These are phyloP conservation scores for Acleris literana DNA, from an alignment of 2,888 invertebrate species.

Conservation along the genomic window DNA sequence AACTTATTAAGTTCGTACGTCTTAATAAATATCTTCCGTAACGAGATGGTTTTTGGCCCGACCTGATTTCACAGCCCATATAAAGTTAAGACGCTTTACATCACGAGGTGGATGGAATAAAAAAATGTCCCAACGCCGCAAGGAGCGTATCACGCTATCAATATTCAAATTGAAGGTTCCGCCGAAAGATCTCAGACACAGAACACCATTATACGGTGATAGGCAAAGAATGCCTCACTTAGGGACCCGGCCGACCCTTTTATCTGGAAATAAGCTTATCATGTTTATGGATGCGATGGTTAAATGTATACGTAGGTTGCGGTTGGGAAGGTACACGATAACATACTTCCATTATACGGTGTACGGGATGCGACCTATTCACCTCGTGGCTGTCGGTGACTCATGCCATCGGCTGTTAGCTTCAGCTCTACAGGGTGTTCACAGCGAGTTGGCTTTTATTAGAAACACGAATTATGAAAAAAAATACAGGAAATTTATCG, in stretches of 20 bases:
- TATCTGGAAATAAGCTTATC: constrained; percentile 80
- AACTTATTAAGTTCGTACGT: background rate
- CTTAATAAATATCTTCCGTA: background rate
- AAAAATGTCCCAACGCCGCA: constrained; percentile 55
- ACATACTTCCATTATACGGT: constrained; percentile 55
- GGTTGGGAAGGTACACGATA: constrained; percentile 67
- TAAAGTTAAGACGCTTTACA: constrained; percentile 43
- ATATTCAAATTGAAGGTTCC: constrained; percentile 77
- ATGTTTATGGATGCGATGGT: constrained; percentile 72
- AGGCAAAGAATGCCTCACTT: constrained; percentile 78
- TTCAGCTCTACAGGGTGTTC: background rate
- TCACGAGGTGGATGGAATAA: constrained; percentile 57
- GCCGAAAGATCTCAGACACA: constrained; percentile 72
- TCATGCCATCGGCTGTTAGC: constrained; percentile 1
- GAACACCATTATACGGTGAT: constrained; percentile 74
- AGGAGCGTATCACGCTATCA: constrained; percentile 62
- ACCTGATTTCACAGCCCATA: constrained; percentile 16
- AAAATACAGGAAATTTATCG: no score
- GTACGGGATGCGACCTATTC: constrained; percentile 41
- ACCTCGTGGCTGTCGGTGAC: constrained; percentile 8
- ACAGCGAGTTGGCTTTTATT: background rate
- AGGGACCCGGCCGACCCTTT: constrained; percentile 73
- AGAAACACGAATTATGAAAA: no score
- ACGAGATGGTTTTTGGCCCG: background rate
- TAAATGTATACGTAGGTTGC: constrained; percentile 63